Evolutionary conservation across 2,113 vertebrate species (phyloP).

Genomic region (Peromyscus polionotus): DNA sequence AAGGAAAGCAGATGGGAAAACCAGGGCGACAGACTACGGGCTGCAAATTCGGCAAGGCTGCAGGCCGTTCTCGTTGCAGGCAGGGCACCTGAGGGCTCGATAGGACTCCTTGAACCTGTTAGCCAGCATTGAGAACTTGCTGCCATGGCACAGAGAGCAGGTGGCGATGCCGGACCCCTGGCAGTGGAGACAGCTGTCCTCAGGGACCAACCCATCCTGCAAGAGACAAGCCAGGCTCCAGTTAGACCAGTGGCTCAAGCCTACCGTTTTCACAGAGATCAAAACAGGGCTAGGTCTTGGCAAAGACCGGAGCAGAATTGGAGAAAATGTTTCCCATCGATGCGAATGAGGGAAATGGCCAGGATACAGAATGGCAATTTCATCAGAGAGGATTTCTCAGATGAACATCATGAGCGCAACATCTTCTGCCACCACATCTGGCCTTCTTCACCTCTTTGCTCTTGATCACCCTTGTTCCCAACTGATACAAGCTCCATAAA

Average conservation of each 20-base stretch:
- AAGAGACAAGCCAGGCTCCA: constrained; percentile 62
- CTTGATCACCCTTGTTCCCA: not conserved
- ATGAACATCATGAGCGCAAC: not conserved
- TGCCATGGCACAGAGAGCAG: constrained; percentile 97
- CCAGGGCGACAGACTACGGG: constrained; percentile 77
- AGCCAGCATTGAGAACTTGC: constrained; percentile 98
- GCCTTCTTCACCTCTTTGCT: not conserved
- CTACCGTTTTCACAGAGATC: not conserved
- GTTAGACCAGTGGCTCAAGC: not conserved
- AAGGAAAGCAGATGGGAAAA: not conserved
- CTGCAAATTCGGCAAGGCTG: constrained; percentile 93
- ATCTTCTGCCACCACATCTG: not conserved
- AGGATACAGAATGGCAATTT: not conserved
- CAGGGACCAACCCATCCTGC: constrained; percentile 78
- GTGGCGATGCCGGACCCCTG: constrained; percentile 94
- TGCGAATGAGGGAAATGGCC: not conserved
- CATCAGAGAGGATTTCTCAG: not conserved
- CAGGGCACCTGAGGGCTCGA: constrained; percentile 94
- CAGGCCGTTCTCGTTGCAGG: constrained; percentile 94
- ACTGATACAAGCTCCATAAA: not conserved
- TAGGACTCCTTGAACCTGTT: constrained; percentile 98
- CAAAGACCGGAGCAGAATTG: not conserved
- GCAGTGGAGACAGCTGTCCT: constrained; percentile 90
- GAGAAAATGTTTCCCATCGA: not conserved
- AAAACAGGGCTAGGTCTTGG: not conserved